phyloP scores from a whole-genome alignment of 2,888 invertebrate species.

The Pheosia tremula region DNA sequence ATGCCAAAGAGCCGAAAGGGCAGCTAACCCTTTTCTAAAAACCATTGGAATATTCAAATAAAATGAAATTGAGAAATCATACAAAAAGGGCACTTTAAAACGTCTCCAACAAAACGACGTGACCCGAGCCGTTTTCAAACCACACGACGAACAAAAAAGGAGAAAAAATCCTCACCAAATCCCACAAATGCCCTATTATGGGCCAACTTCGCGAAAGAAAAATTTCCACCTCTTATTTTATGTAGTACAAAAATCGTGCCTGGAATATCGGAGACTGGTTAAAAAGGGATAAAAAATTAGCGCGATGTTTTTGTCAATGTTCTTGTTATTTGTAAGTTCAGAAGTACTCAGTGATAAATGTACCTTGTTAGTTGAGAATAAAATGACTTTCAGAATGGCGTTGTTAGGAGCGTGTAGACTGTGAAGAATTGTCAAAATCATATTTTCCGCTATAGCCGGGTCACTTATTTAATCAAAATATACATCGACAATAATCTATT shows the following conservation, averaged over 20 bases:
- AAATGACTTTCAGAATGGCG: no score
- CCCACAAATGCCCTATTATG: conserved; percentile 5
- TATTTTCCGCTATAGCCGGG: no score
- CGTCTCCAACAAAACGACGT: conserved; percentile 2
- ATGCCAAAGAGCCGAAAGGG: not conserved
- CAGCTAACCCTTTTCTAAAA: not conserved
- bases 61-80: not conserved
- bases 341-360: not conserved
- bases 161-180: not conserved
- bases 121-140: not conserved
- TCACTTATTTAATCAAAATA: no score
- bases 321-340: not conserved
- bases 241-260: not conserved
- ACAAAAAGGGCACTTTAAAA: conserved; percentile 1
- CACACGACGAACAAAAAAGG: conserved; percentile 3
- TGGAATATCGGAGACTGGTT: not conserved
- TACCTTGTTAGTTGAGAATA: no score
- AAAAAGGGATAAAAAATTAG: conserved; percentile 2
- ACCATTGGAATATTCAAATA: conserved; percentile 1
- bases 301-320: not conserved
- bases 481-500: no score
- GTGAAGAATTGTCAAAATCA: no score
- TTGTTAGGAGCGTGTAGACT: no score
- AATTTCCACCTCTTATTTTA: conserved; percentile 3
- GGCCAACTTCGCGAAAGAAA: conserved; percentile 2